Percentiles rank a stretch among this genome's conserved stretches.
Evolutionary conservation across 1,140 invertebrate species (phyloP).

Genomic region (Drosophila lacteicornis): DNA sequence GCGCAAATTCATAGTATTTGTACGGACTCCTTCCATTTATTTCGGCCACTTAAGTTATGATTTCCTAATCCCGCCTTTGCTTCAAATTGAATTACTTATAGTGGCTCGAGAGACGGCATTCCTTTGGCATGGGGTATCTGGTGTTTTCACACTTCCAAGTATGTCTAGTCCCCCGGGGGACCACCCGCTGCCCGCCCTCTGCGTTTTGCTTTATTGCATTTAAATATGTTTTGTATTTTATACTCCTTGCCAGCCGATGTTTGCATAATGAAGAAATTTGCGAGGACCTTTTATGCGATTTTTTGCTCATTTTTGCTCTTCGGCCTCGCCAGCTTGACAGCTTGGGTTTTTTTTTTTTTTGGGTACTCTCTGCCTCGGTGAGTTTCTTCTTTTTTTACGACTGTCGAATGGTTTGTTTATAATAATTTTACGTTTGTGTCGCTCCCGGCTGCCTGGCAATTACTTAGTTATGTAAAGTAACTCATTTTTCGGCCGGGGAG

Average conservation of each 20-base stretch:
- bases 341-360: constrained; percentile 6
- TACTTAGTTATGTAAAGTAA: constrained; percentile 67
- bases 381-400: constrained; percentile 38
- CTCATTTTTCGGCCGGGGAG: constrained; percentile 52
- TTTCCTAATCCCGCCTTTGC: background rate
- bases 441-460: constrained; percentile 54
- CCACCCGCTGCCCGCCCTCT: background rate
- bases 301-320: constrained; percentile 13
- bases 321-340: background rate
- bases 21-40: background rate
- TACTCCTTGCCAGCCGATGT: constrained; percentile 46
- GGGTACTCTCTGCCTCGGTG: background rate
- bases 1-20: too few species aligned
- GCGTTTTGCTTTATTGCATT: constrained; percentile 55
- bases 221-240: constrained; percentile 61
- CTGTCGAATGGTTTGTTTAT: constrained; percentile 63
- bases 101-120: background rate
- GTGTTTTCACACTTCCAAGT: constrained; percentile 16
- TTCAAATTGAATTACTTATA: background rate
- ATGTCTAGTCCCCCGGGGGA: background rate
- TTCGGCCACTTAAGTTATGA: background rate
- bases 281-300: constrained; percentile 49
- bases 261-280: constrained; percentile 64
- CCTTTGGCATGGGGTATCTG: background rate
- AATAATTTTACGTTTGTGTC: constrained; percentile 65